phyloP scores from a whole-genome alignment of 2,797 vertebrate genomes.

The Discoglossus pictus region DNA sequence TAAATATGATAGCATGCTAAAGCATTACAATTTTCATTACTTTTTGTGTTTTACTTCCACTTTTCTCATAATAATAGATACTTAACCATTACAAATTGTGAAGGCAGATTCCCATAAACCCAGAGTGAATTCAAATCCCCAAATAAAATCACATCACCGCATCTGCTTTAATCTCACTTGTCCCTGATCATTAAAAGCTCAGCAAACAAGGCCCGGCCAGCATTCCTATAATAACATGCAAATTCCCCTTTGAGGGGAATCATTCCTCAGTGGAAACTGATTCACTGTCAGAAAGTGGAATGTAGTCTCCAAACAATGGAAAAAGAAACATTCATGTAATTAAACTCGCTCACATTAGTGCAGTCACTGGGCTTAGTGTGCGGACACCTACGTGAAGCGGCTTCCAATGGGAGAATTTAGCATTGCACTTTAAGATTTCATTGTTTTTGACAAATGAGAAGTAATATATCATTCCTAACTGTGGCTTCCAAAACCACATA shows the following conservation, averaged over 20 bases:
- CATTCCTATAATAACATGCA: constrained; percentile 24
- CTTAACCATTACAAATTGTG: too few relatives aligned
- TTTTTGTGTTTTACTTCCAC: too few relatives aligned
- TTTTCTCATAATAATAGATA: too few relatives aligned
- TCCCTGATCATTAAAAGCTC: constrained; percentile 6
- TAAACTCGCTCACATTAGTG: neutral
- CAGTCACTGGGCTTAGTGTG: neutral
- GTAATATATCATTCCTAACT: too few relatives aligned
- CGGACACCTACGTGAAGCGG: neutral
- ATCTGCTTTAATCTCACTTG: neutral
- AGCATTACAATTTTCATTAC: too few relatives aligned
- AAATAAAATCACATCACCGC: neutral
- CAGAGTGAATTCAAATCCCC: neutral
- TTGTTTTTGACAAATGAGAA: neutral
- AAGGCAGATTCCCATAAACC: constrained; percentile 26
- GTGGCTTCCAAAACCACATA: too few relatives aligned
- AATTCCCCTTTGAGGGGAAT: constrained; percentile 14
- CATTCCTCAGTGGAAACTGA: neutral
- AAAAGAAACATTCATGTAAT: neutral
- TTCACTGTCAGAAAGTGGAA: constrained; percentile 17
- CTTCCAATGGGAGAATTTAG: neutral
- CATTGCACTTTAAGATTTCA: neutral
- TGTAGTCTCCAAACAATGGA: neutral
- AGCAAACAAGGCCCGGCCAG: constrained; percentile 13
- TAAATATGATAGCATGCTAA: too few relatives aligned